These are phyloP conservation scores for Nothocercus julius DNA, from an alignment of 2,113 vertebrate genomes.

Conservation along the genomic window DNA sequence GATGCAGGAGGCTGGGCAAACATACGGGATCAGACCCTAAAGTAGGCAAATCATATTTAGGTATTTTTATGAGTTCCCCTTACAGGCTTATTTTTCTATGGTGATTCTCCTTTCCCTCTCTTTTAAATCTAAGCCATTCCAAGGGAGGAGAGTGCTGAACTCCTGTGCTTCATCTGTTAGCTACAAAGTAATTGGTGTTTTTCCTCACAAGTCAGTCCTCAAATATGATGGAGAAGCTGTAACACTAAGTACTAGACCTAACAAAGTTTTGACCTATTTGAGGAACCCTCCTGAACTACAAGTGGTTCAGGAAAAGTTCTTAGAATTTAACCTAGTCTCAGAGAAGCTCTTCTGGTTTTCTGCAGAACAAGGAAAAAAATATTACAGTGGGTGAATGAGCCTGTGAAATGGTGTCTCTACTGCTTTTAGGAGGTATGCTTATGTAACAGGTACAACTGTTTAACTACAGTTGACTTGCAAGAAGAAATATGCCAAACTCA, in stretches of 20 bases:
- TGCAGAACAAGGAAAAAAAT: not conserved
- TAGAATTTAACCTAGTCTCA: not conserved
- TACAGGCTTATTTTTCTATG: not conserved
- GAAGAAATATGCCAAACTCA: not conserved
- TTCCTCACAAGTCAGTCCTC: not conserved
- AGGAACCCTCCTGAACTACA: not conserved
- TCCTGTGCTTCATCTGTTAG: not conserved
- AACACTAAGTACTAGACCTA: not conserved
- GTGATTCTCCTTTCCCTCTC: not conserved
- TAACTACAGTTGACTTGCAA: not conserved
- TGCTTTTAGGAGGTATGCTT: not conserved
- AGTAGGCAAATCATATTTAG: not conserved
- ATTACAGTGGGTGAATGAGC: not conserved
- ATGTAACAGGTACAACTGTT: not conserved
- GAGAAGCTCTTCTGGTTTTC: not conserved
- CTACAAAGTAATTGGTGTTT: not conserved
- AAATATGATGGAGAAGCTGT: not conserved
- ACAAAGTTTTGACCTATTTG: not conserved
- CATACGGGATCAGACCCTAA: not conserved
- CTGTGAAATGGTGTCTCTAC: not conserved
- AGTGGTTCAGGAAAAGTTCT: not conserved
- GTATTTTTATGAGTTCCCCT: not conserved
- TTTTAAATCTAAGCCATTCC: not conserved
- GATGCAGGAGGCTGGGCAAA: conserved; percentile 10
- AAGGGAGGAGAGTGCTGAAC: not conserved